Conservation (phyloP, 2,888 invertebrate genomes). For the Anthrax anthrax region DNA sequence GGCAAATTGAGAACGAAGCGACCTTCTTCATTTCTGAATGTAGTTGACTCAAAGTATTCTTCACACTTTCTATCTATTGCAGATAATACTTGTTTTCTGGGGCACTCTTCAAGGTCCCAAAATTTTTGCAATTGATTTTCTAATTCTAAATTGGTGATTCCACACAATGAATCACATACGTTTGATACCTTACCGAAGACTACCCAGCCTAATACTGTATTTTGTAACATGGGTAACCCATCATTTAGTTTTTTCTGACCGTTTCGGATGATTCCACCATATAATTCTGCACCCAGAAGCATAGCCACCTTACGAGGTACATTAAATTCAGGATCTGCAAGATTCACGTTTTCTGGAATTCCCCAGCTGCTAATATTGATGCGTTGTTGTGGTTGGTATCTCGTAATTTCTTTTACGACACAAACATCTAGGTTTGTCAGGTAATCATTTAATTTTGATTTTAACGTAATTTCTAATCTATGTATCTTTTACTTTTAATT, state of each 20-base stretch:
- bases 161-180: background rate
- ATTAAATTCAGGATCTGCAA: constrained; percentile 3
- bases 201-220: constrained; percentile 5
- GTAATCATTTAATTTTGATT: background rate
- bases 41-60: background rate
- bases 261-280: constrained; percentile 1
- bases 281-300: constrained; percentile 5
- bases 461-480: background rate
- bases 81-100: fast-evolving
- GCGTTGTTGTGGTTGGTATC: background rate
- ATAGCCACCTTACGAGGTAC: constrained; percentile 1
- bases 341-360: background rate
- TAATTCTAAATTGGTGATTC: background rate
- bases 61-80: background rate
- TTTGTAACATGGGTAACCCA: constrained; percentile 4
- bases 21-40: background rate
- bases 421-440: background rate
- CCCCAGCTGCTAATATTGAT: background rate
- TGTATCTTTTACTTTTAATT: background rate
- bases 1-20: background rate
- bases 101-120: background rate
- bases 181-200: constrained; percentile 4
- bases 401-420: background rate
- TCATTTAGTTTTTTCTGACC: background rate
- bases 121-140: background rate